Base-by-base conservation (phyloP, 2,113 vertebrate genomes). In the Thalassarche chlororhynchos region DNA sequence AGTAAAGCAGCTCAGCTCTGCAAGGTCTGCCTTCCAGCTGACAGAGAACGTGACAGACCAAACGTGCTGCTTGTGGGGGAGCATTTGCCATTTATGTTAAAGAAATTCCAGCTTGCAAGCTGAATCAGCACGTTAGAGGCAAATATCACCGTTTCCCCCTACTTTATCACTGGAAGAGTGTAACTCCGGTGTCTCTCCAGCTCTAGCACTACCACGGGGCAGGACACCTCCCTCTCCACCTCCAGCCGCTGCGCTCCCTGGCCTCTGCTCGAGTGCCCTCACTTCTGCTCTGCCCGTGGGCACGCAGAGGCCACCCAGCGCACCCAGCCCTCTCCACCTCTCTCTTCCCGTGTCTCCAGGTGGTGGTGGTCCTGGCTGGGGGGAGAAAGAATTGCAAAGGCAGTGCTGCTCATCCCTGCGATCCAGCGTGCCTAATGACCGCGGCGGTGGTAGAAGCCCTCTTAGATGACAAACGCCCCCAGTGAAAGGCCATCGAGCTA, bases 1-100 rank as follows among this genome's bases (percentile, higher is more conserved):
- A 97, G 92, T 87, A 92, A 96, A 91, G 83, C 91, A 95, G 94
- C 74, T 89, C 44, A 87, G 77, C 74, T 70, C 78, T 97, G 92
- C 93, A 94, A 18, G 81, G 82, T 55, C 68, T 72, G 79, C 62
- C 86, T 87, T 64, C 57, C 84, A 97, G 84, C 75, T 78, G 90
- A 69, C 69, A 94, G 81, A 61, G 60, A 52, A 62, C 28, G 26
- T 8, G 28, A 49, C 71, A 79, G 46, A 49, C 66, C 14, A 10
- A 47, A 55, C 26, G 25, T 24, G 13, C 62, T 36, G 54, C 10
- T 21, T 31, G 10, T 42, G 31, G 47, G 76, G 66, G 89, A 82
- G 74, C 16, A 8, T 78, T 89, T 72, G 14, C 51, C 58, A 19
- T 61, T 76, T 69, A 52, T 54, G 29, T 16, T 62, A 46, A 13